A percentile compares a stretch with the other conserved stretches of the same genome.
Evolutionary conservation across 2,888 invertebrate species (phyloP).

Genomic region (Pantelozetes paolii): DNA sequence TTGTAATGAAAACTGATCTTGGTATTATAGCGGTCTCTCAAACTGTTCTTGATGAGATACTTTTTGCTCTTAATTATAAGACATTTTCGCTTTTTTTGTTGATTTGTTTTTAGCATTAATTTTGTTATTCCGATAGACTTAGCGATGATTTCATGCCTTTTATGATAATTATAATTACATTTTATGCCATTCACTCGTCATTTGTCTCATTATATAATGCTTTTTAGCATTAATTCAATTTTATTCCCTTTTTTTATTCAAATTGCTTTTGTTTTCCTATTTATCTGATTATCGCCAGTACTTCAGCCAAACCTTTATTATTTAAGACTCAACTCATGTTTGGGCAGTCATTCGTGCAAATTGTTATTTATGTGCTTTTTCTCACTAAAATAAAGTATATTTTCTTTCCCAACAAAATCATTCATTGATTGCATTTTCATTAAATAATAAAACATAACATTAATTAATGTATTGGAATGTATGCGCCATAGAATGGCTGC

Average conservation of each 20-base stretch:
- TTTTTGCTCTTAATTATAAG: background rate
- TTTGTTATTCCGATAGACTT: background rate
- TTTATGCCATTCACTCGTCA: background rate
- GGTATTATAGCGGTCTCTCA: too few species aligned
- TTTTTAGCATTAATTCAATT: constrained; percentile 17
- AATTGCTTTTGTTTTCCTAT: background rate
- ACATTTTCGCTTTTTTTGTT: background rate
- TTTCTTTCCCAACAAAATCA: background rate
- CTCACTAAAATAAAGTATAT: background rate
- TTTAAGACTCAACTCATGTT: background rate
- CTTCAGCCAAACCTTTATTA: too few species aligned
- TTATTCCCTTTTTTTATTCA: background rate
- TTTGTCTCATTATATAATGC: background rate
- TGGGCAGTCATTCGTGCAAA: background rate
- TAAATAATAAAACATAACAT: background rate
- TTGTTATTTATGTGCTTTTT: too few species aligned
- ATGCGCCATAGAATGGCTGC: too few species aligned
- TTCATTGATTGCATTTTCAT: background rate
- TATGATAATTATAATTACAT: background rate
- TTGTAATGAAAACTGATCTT: background rate
- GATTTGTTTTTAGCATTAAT: background rate
- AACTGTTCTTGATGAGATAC: background rate
- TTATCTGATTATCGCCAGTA: background rate
- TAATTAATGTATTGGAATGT: too few species aligned
- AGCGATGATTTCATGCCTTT: background rate